Evolutionary conservation across 2,113 vertebrate genomes (phyloP).

Genomic region (Lota lota): DNA sequence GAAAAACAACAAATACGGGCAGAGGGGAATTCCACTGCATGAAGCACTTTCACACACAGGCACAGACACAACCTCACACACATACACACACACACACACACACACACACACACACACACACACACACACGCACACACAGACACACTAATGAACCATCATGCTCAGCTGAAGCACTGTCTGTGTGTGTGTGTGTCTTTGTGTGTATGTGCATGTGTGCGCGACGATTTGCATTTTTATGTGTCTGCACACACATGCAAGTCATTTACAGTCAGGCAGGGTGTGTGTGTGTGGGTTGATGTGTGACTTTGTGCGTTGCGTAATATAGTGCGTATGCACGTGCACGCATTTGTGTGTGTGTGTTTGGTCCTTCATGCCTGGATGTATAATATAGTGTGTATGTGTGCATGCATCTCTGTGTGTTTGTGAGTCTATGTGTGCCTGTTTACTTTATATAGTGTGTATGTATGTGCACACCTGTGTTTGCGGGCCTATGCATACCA

Average conservation of each 20-base stretch:
- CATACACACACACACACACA: conserved; percentile 21
- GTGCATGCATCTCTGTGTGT: neutral
- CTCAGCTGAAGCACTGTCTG: conserved; percentile 28
- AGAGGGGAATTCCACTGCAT: conserved; percentile 53
- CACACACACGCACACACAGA: conserved; percentile 23
- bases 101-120: no score
- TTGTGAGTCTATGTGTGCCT: neutral
- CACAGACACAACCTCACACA: no score
- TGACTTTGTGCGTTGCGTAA: neutral
- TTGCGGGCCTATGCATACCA: neutral
- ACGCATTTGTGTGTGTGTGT: neutral
- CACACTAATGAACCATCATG: conserved; percentile 50
- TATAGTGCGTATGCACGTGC: neutral
- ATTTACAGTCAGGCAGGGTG: no score
- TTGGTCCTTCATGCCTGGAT: neutral
- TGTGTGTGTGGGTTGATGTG: no score
- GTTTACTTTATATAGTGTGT: no score
- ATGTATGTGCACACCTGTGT: neutral
- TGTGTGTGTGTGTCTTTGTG: conserved; percentile 2
- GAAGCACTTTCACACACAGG: conserved; percentile 45
- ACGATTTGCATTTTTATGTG: neutral
- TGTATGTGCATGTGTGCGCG: neutral
- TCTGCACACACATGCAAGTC: neutral
- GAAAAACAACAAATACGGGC: conserved; percentile 50
- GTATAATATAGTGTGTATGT: neutral